Conservation (phyloP, 2,797 vertebrate species). For the Uromys caudimaculatus region DNA sequence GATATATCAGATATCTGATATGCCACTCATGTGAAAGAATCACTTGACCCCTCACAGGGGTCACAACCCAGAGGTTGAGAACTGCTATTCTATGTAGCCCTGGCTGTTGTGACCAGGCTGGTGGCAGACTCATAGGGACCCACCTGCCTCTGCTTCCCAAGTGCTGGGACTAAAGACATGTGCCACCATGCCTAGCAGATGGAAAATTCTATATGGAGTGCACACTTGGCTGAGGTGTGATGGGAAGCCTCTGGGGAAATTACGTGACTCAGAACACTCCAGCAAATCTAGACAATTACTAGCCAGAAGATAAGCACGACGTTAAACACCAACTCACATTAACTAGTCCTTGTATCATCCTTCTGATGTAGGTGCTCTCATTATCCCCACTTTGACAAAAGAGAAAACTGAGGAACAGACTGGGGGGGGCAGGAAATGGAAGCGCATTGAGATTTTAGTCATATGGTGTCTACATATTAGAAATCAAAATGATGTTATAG, state of each 20-base stretch:
- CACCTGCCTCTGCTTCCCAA: neutral
- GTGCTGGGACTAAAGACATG: neutral
- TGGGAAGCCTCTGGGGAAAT: neutral
- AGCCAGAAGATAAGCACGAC: neutral
- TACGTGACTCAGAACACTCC: conserved; percentile 1
- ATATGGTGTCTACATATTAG: neutral
- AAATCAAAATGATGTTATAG: neutral
- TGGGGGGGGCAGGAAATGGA: neutral
- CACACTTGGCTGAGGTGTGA: neutral
- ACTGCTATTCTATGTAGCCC: neutral
- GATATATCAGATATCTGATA: neutral
- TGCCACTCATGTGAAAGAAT: neutral
- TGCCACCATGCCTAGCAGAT: neutral
- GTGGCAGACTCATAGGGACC: neutral
- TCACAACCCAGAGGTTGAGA: neutral
- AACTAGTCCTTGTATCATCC: neutral
- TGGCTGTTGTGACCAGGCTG: neutral
- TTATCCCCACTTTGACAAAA: conserved; percentile 18
- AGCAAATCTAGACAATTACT: neutral
- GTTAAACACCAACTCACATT: neutral
- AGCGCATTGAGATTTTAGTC: neutral
- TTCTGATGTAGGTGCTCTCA: neutral
- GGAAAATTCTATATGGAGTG: neutral
- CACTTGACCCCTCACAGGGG: neutral
- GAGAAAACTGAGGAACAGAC: neutral